Conservation (phyloP, 2,888 invertebrate species). For the Leptarthrus brevirostris region DNA sequence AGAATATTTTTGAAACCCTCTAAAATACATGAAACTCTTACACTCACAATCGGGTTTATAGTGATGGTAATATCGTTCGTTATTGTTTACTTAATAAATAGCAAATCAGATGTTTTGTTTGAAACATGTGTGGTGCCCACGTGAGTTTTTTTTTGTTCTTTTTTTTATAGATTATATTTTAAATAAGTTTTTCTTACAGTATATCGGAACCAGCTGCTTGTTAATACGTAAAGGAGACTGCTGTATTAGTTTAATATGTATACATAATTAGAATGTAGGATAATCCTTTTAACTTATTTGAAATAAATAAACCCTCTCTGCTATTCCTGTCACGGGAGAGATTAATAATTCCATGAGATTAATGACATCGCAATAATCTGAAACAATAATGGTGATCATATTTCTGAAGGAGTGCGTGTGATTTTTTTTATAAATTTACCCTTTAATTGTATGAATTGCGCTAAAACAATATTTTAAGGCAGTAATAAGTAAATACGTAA, state of each 20-base stretch:
- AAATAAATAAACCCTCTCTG: background rate
- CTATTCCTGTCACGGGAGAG: background rate
- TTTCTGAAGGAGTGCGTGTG: background rate
- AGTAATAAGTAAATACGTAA: too few species aligned
- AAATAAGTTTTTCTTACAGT: background rate
- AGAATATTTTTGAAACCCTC: conserved; percentile 82
- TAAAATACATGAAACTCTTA: conserved; percentile 63
- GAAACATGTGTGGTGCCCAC: conserved; percentile 63
- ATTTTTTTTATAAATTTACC: background rate
- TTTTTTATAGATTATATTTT: too few species aligned
- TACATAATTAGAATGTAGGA: background rate
- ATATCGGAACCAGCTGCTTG: conserved; percentile 34
- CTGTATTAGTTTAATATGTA: background rate
- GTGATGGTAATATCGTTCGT: conserved; percentile 65
- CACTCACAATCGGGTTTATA: conserved; percentile 63
- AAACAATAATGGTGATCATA: background rate
- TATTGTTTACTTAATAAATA: conserved; percentile 64
- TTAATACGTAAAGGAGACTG: conserved; percentile 33
- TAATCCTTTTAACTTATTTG: background rate
- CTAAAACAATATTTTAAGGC: background rate
- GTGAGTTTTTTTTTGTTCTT: conserved; percentile 60
- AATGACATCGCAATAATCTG: background rate
- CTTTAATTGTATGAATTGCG: background rate
- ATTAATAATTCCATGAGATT: background rate
- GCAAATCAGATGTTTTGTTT: conserved; percentile 64